phyloP scores from a whole-genome alignment of 2,797 vertebrate genomes.

The Pipistrellus nathusii region DNA sequence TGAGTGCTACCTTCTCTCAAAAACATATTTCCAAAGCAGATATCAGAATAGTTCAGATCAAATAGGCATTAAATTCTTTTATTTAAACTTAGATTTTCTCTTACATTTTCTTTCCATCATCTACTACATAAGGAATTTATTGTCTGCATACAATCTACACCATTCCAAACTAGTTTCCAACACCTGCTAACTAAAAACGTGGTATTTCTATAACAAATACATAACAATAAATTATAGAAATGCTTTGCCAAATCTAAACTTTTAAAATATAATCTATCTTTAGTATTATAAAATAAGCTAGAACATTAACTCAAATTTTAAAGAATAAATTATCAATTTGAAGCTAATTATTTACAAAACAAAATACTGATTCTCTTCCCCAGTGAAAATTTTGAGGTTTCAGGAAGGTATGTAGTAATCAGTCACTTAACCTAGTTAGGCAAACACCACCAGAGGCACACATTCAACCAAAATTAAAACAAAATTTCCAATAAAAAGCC shows the following conservation, averaged over 20 bases:
- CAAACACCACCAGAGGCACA: slow-evolving; percentile 30
- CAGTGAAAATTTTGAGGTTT: slow-evolving; percentile 42
- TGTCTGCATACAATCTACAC: slow-evolving; percentile 23
- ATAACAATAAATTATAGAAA: slow-evolving; percentile 27
- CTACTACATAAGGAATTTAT: background rate
- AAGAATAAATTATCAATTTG: slow-evolving; percentile 29
- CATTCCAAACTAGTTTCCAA: slow-evolving; percentile 46
- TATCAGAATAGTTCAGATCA: slow-evolving; percentile 33
- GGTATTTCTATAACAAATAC: slow-evolving; percentile 34
- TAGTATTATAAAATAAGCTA: background rate
- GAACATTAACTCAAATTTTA: slow-evolving; percentile 30
- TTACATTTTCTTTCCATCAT: slow-evolving; percentile 31
- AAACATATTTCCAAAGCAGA: slow-evolving; percentile 31
- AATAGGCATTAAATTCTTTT: background rate
- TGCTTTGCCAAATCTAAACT: background rate
- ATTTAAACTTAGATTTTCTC: slow-evolving; percentile 39
- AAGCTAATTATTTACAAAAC: background rate
- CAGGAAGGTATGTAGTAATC: background rate
- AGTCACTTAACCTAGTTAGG: background rate
- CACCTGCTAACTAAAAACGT: slow-evolving; percentile 40
- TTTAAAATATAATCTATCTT: slow-evolving; percentile 38
- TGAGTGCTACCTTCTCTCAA: slow-evolving; percentile 44
- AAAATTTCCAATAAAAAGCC: slow-evolving; percentile 40
- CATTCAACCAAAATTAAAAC: slow-evolving; percentile 44
- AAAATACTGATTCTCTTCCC: slow-evolving; percentile 4